These are phyloP conservation scores for Xestia rhomboidea DNA, from an alignment of 2,888 invertebrate genomes.

Conservation along the genomic window DNA sequence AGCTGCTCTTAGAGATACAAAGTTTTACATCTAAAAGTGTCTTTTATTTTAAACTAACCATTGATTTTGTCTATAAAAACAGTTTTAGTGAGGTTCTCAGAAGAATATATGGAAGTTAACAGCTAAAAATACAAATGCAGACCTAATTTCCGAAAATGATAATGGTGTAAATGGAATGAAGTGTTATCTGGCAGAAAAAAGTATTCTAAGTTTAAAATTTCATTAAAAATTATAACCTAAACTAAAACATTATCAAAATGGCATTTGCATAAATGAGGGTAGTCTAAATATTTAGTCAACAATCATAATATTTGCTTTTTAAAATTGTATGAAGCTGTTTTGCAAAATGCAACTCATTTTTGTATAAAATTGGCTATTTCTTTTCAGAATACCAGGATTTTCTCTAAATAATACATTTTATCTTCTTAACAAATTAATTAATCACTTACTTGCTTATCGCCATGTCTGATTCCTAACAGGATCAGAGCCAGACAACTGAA, in stretches of 20 bases:
- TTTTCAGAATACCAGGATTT: constrained; percentile 24
- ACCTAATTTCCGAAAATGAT: constrained; percentile 53
- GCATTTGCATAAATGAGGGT: constrained; percentile 15
- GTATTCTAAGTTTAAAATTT: constrained; percentile 10
- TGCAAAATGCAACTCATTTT: constrained; percentile 32
- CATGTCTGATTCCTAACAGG: constrained; percentile 15
- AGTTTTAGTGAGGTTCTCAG: constrained; percentile 40
- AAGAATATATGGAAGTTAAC: constrained; percentile 34
- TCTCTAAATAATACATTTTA: constrained; percentile 52
- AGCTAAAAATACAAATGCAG: constrained; percentile 63
- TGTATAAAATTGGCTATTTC: constrained; percentile 34
- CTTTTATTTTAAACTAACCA: constrained; percentile 62
- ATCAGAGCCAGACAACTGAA: constrained; percentile 13
- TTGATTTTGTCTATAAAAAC: constrained; percentile 48
- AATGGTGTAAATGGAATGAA: constrained; percentile 56
- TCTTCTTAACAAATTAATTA: constrained; percentile 48
- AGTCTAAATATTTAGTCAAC: constrained; percentile 23
- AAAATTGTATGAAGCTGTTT: constrained; percentile 26
- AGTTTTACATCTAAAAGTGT: constrained; percentile 64
- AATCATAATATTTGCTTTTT: constrained; percentile 10
- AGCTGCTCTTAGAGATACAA: constrained; percentile 49
- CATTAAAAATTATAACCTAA: constrained; percentile 9
- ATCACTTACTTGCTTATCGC: constrained; percentile 52
- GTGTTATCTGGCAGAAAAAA: constrained; percentile 44
- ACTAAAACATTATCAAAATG: constrained; percentile 15